phyloP scores from a whole-genome alignment of 2,888 invertebrate species.

The Drosophila nigricruria region DNA sequence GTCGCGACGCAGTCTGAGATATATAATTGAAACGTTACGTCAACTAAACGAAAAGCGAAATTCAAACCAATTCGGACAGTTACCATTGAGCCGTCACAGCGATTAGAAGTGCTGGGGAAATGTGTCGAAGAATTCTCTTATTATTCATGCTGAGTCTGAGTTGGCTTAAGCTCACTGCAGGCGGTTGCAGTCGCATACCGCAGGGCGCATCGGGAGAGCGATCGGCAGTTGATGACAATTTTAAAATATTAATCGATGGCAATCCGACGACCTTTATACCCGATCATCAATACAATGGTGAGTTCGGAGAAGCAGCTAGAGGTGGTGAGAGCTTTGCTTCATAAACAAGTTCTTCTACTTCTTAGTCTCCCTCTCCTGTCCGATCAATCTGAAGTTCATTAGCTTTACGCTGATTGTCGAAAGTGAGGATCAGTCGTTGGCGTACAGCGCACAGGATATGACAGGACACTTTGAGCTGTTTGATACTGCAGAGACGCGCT shows the following conservation, averaged over 20 bases:
- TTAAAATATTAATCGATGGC: conserved; percentile 89
- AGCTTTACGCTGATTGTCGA: conserved; percentile 94
- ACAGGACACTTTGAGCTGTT: conserved; percentile 89
- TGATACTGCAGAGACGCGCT: conserved; percentile 90
- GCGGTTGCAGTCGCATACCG: conserved; percentile 86
- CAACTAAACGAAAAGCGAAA: conserved; percentile 39
- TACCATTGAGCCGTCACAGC: conserved; percentile 35
- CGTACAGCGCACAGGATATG: conserved; percentile 83
- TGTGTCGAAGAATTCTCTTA: conserved; percentile 29
- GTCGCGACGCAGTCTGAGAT: conserved; percentile 43
- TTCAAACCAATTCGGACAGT: conserved; percentile 64
- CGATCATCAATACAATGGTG: conserved; percentile 90
- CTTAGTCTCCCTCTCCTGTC: conserved; percentile 89
- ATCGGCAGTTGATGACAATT: conserved; percentile 89
- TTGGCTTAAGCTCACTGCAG: conserved; percentile 19
- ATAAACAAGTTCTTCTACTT: not conserved
- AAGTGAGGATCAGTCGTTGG: conserved; percentile 86
- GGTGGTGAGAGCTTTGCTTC: not conserved
- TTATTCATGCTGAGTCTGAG: conserved; percentile 16
- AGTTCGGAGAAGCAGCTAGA: conserved; percentile 50
- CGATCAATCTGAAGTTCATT: conserved; percentile 89
- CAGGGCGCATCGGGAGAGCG: conserved; percentile 85
- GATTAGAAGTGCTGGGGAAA: conserved; percentile 25
- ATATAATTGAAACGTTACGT: conserved; percentile 58
- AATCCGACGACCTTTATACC: conserved; percentile 89